These are phyloP conservation scores for Ditula angustiorana DNA, from an alignment of 2,888 invertebrate genomes.

Conservation along the genomic window DNA sequence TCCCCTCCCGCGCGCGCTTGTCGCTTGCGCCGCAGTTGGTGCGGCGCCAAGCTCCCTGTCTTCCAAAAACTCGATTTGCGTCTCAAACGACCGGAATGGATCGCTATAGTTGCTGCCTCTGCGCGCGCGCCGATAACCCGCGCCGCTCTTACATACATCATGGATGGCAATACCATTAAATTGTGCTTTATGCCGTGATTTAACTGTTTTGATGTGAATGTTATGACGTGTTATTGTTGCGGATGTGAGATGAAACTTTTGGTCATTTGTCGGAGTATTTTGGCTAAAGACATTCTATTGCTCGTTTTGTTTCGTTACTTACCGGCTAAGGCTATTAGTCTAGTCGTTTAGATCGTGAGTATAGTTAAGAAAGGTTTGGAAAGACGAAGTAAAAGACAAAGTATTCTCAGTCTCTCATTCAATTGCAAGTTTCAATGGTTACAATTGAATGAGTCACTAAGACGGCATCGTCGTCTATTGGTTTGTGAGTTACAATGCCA, in stretches of 20 bases:
- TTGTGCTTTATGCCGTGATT: constrained; percentile 17
- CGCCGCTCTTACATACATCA: background rate
- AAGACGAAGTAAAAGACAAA: too few relatives aligned
- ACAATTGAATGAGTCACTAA: too few relatives aligned
- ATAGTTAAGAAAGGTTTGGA: background rate
- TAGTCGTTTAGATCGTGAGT: background rate
- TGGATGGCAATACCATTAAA: background rate
- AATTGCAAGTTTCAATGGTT: too few relatives aligned
- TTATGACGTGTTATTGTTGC: constrained; percentile 15
- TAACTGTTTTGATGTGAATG: constrained; percentile 15
- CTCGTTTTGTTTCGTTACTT: background rate
- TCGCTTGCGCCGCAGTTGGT: constrained; percentile 6
- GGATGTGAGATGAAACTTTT: constrained; percentile 12
- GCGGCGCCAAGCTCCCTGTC: constrained; percentile 27
- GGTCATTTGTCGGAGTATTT: background rate
- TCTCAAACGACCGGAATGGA: constrained; percentile 35
- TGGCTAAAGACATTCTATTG: background rate
- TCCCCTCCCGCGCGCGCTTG: background rate
- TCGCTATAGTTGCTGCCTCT: background rate
- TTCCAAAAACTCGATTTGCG: constrained; percentile 34
- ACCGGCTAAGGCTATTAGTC: background rate
- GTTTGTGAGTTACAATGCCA: too few relatives aligned
- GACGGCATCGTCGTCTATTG: too few relatives aligned
- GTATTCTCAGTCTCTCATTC: too few relatives aligned
- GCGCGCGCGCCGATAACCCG: too few relatives aligned